These are phyloP conservation scores for Electrona antarctica DNA, from an alignment of 2,113 vertebrate species.

Conservation along the genomic window DNA sequence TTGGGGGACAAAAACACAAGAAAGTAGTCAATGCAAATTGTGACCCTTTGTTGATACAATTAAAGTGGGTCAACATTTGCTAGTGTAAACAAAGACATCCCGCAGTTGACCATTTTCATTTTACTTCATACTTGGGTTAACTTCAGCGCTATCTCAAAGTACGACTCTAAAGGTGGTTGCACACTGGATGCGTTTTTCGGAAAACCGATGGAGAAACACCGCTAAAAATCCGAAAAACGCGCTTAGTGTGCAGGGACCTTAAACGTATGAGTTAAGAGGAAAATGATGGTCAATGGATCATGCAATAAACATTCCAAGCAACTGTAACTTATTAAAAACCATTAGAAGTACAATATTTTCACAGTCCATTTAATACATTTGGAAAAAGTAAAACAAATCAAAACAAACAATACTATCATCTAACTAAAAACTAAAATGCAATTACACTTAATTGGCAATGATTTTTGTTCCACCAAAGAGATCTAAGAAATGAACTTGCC, in stretches of 20 bases:
- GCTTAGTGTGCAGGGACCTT: no score
- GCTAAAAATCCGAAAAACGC: no score
- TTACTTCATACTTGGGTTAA: no score
- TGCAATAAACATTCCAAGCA: background rate
- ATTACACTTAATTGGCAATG: background rate
- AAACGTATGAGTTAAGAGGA: background rate
- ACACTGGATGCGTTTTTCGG: no score
- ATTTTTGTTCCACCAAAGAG: background rate
- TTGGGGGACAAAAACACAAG: background rate
- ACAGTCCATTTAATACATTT: background rate
- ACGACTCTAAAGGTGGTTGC: no score
- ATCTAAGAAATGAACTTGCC: background rate
- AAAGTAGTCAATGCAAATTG: background rate
- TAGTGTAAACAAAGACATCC: conserved; percentile 11
- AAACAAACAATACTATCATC: background rate
- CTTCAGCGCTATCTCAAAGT: no score
- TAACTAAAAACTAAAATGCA: background rate
- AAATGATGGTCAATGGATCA: background rate
- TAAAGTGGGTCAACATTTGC: conserved; percentile 28
- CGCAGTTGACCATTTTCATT: background rate
- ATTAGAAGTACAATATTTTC: background rate
- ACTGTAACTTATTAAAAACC: background rate
- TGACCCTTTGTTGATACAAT: background rate
- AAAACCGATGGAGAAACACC: no score
- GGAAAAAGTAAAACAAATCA: background rate